phyloP scores from a whole-genome alignment of 2,797 vertebrate species.

The Cheirogaleus major region DNA sequence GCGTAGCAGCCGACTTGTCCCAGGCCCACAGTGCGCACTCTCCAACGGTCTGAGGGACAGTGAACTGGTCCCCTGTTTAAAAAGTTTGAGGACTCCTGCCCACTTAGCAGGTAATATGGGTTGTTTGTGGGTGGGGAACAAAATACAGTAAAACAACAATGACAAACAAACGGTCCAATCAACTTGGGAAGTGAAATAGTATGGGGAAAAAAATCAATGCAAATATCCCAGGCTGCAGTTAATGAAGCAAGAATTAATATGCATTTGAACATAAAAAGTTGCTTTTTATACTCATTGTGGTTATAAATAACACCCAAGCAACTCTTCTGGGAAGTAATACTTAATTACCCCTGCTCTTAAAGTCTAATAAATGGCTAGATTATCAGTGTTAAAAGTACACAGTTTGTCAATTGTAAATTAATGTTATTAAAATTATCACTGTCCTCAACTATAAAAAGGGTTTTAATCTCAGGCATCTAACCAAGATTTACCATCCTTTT shows the following conservation, averaged over 20 bases:
- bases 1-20: no score
- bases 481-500: conserved; percentile 63
- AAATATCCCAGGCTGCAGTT: neutral
- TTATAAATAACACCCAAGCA: conserved; percentile 69
- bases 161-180: neutral
- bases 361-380: conserved; percentile 82
- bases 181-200: neutral
- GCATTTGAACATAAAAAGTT: conserved; percentile 62
- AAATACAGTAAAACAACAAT: neutral
- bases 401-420: conserved; percentile 79
- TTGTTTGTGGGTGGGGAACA: neutral
- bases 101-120: neutral
- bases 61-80: no score
- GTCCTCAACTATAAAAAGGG: conserved; percentile 64
- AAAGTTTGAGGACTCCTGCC: neutral
- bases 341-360: conserved; percentile 82
- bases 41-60: no score
- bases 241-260: conserved; percentile 63
- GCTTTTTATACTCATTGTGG: conserved; percentile 31
- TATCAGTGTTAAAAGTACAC: conserved; percentile 56
- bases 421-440: conserved; percentile 80
- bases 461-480: conserved; percentile 78
- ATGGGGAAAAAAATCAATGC: neutral
- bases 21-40: no score
- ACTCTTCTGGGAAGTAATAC: conserved; percentile 65